phyloP scores from a whole-genome alignment of 2,113 vertebrate genomes.

The Bubo scandiacus region DNA sequence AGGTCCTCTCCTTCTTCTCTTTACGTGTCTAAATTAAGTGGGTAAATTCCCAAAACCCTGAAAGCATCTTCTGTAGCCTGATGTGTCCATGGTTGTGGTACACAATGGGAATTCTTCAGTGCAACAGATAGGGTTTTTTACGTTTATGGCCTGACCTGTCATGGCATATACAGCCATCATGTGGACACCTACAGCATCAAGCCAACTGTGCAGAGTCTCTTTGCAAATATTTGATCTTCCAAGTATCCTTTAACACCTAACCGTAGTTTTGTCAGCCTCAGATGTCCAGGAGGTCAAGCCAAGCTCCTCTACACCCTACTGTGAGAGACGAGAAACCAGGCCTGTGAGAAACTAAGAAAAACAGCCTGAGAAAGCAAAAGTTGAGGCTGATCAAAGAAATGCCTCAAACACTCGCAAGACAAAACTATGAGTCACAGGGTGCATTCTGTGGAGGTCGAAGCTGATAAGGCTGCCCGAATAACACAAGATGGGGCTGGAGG shows the following conservation, averaged over 20 bases:
- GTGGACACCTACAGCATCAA: background rate
- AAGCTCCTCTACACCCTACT: background rate
- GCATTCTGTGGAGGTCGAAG: too few relatives aligned
- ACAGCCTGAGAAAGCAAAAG: too few relatives aligned
- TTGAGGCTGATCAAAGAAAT: too few relatives aligned
- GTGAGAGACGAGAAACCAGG: too few relatives aligned
- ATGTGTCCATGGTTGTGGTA: rapidly evolving
- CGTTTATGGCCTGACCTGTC: background rate
- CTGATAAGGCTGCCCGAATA: too few relatives aligned
- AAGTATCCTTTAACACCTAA: background rate
- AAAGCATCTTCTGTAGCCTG: background rate
- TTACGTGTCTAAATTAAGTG: background rate
- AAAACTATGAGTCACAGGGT: too few relatives aligned
- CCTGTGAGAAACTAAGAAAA: too few relatives aligned
- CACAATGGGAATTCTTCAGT: background rate
- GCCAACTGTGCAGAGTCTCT: background rate
- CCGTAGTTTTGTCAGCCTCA: background rate
- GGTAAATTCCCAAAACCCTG: background rate
- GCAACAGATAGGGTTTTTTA: background rate
- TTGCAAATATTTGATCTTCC: background rate
- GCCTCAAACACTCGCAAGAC: too few relatives aligned
- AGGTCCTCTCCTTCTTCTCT: background rate
- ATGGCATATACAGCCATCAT: background rate
- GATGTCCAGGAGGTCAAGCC: background rate
- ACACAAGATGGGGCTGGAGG: too few relatives aligned